Evolutionary conservation across 2,888 invertebrate species (phyloP).

Genomic region (Drosophila meridiana): DNA sequence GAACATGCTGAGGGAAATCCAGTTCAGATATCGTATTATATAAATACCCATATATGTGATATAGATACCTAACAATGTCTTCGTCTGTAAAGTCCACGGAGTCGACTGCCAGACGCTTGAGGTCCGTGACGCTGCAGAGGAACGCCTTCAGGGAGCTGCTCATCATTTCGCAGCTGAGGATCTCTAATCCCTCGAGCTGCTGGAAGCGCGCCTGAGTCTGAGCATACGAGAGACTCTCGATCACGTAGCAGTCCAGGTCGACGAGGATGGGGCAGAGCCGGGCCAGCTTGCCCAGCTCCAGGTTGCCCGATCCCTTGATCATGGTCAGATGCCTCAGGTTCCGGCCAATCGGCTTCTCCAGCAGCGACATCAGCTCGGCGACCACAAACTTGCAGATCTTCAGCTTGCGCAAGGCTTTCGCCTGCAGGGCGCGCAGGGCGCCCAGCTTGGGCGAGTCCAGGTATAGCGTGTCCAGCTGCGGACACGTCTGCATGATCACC

Average conservation of each 20-base stretch:
- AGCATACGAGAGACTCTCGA: constrained; percentile 87
- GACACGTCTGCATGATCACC: constrained; percentile 88
- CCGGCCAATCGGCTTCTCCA: constrained; percentile 86
- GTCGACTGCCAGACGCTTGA: constrained; percentile 88
- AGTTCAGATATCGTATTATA: background rate
- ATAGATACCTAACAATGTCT: constrained; percentile 87
- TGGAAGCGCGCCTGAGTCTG: constrained; percentile 87
- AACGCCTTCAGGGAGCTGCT: constrained; percentile 87
- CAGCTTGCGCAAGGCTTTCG: constrained; percentile 86
- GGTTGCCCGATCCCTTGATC: constrained; percentile 87
- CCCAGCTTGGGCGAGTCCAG: constrained; percentile 88
- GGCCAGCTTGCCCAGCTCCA: constrained; percentile 87
- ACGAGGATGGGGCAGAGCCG: constrained; percentile 87
- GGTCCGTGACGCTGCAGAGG: constrained; percentile 87
- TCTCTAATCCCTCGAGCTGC: constrained; percentile 88
- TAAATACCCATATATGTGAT: background rate
- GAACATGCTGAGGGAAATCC: constrained; percentile 86
- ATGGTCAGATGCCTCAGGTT: constrained; percentile 87
- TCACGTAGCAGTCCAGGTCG: constrained; percentile 89
- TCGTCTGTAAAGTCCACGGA: constrained; percentile 89
- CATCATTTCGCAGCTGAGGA: constrained; percentile 88
- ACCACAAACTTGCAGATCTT: constrained; percentile 88
- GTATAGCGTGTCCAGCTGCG: constrained; percentile 88
- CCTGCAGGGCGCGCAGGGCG: constrained; percentile 68
- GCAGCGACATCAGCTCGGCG: constrained; percentile 87